Percentiles rank a stretch among this genome's conserved stretches.
phyloP scores from a whole-genome alignment of 2,113 vertebrate genomes.

The Oreotragus oreotragus region DNA sequence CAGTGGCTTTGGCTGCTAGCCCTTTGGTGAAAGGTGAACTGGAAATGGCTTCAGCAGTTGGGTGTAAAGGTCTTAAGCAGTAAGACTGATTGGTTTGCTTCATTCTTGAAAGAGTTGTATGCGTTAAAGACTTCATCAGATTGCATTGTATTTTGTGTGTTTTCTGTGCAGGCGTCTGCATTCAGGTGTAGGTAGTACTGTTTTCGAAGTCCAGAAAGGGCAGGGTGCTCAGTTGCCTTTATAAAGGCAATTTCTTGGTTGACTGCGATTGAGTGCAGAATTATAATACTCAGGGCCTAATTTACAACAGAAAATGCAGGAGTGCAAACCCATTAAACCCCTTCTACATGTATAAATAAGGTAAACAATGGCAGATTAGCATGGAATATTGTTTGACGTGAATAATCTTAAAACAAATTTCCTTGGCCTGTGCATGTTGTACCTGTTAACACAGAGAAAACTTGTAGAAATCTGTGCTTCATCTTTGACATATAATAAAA shows the following conservation, averaged over 20 bases:
- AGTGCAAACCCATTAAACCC: constrained; percentile 64
- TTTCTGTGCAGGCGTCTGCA: constrained; percentile 40
- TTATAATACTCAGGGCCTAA: constrained; percentile 67
- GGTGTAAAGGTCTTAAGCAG: constrained; percentile 39
- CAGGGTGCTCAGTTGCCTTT: constrained; percentile 65
- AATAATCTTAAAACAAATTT: constrained; percentile 70
- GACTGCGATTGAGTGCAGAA: constrained; percentile 72
- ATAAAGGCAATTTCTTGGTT: constrained; percentile 75
- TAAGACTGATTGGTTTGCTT: constrained; percentile 44
- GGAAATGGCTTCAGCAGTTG: constrained; percentile 9
- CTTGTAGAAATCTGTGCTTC: constrained; percentile 69
- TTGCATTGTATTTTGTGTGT: constrained; percentile 52
- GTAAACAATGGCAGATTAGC: constrained; percentile 72
- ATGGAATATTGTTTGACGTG: constrained; percentile 57
- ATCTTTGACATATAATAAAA: constrained; percentile 75
- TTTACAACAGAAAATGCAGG: constrained; percentile 65
- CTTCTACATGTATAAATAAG: constrained; percentile 63
- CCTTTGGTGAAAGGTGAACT: not conserved
- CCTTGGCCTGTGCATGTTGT: constrained; percentile 53
- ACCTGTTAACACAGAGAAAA: constrained; percentile 62
- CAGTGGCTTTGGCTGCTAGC: constrained; percentile 18
- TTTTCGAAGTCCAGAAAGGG: constrained; percentile 57
- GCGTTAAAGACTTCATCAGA: constrained; percentile 56
- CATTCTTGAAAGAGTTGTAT: constrained; percentile 53
- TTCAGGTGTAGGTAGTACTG: constrained; percentile 61